A percentile compares a stretch with the other conserved stretches of the same genome.
Evolutionary conservation across 2,797 vertebrate species (phyloP).

Genomic region (Periophthalmus magnuspinnatus): DNA sequence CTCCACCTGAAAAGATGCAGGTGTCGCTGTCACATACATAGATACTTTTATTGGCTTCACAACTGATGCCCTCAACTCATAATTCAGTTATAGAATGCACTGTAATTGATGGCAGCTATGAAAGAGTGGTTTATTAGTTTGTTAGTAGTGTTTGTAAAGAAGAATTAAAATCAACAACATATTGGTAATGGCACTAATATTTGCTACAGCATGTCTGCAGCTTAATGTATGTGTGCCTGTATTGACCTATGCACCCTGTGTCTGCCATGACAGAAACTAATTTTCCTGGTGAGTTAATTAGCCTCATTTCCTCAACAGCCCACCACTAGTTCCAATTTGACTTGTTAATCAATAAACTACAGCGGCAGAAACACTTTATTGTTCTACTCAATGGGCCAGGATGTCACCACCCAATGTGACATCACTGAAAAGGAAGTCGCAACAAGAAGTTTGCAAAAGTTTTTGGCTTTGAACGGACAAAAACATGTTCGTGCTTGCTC

Average conservation of each 20-base stretch:
- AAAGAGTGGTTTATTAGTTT: not conserved
- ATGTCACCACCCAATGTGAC: conserved; percentile 44
- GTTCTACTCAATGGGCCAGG: conserved; percentile 34
- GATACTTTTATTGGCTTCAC: not conserved
- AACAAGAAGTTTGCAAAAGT: conserved; percentile 23
- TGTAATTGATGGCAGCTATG: not conserved
- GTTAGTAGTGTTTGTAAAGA: not conserved
- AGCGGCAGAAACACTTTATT: conserved; percentile 23
- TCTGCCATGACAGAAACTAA: conserved; percentile 14
- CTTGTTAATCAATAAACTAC: conserved; percentile 50
- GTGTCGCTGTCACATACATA: not conserved
- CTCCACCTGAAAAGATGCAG: conserved; percentile 74
- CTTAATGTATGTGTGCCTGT: conserved; percentile 6
- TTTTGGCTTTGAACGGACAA: conserved; percentile 17
- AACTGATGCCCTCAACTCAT: not conserved
- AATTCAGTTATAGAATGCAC: not conserved
- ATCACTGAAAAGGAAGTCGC: conserved; percentile 48
- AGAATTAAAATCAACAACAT: not conserved
- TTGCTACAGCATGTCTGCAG: not conserved
- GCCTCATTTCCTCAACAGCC: conserved; percentile 49
- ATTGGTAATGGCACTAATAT: not conserved
- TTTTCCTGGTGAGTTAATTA: conserved; percentile 54
- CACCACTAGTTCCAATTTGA: conserved; percentile 14
- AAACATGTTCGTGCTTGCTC: conserved; percentile 14
- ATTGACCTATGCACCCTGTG: conserved; percentile 17